Conservation (phyloP, 1,140 invertebrate genomes). For the Hylaeus volcanicus region DNA sequence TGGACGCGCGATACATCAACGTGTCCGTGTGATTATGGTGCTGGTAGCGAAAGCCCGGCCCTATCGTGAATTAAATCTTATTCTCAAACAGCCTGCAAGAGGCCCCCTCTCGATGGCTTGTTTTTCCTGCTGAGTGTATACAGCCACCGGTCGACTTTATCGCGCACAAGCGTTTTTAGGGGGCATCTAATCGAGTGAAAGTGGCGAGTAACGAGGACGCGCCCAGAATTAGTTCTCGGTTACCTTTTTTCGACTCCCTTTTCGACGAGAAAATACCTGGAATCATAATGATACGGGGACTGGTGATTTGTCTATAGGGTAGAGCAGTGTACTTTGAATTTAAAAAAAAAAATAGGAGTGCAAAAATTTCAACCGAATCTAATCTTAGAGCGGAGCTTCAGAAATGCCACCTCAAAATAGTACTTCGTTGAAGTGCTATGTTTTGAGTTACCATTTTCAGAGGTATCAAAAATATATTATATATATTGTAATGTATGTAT, state of each 20-base stretch:
- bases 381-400: too few species aligned
- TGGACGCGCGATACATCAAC: slow-evolving; percentile 62
- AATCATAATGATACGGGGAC: slow-evolving; percentile 14
- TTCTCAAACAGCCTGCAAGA: slow-evolving; percentile 42
- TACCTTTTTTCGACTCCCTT: slow-evolving; percentile 11
- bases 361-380: too few species aligned
- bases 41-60: slow-evolving; percentile 60
- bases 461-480: too few species aligned
- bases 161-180: slow-evolving; percentile 15
- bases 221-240: slow-evolving; percentile 46
- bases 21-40: slow-evolving; percentile 66
- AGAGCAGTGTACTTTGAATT: too few species aligned
- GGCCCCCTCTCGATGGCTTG: slow-evolving; percentile 17
- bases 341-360: too few species aligned
- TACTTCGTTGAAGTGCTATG: too few species aligned
- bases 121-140: slow-evolving; percentile 37
- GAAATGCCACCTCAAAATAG: too few species aligned
- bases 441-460: too few species aligned
- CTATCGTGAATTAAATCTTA: slow-evolving; percentile 71
- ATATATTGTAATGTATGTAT: too few species aligned
- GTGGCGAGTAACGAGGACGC: slow-evolving; percentile 54
- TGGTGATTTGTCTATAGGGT: slow-evolving; percentile 20
- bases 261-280: slow-evolving; percentile 15
- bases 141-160: not conserved
- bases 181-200: slow-evolving; percentile 58